Evolutionary conservation across 2,888 invertebrate species (phyloP).

Genomic region (Leucophenga montana): DNA sequence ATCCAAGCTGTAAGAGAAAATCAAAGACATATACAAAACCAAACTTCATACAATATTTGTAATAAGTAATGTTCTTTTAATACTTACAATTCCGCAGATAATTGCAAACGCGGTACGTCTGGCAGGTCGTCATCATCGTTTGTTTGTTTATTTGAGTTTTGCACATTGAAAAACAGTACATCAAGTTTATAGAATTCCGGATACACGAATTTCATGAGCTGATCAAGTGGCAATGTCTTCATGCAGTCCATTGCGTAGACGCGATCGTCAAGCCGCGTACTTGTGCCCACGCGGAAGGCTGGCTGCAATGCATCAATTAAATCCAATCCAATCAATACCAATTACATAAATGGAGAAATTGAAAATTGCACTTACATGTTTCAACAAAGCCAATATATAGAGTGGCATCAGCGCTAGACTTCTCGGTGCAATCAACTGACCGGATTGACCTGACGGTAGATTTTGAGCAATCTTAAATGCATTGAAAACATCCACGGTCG

Average conservation of each 20-base stretch:
- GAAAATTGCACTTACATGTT: conserved; percentile 80
- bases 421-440: conserved; percentile 83
- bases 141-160: conserved; percentile 57
- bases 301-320: conserved; percentile 74
- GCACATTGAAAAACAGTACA: conserved; percentile 76
- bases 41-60: not conserved
- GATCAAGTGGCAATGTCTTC: conserved; percentile 87
- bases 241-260: conserved; percentile 94
- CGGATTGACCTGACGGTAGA: conserved; percentile 76
- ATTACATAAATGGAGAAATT: not conserved
- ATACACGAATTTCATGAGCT: conserved; percentile 88
- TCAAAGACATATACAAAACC: not conserved
- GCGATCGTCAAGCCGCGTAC: conserved; percentile 93
- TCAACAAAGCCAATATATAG: conserved; percentile 90
- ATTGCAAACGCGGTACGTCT: conserved; percentile 85
- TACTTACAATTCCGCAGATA: conserved; percentile 83
- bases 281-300: conserved; percentile 91
- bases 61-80: no score
- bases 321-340: not conserved
- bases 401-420: conserved; percentile 89
- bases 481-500: conserved; percentile 89
- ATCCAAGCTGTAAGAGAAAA: conserved; percentile 76
- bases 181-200: conserved; percentile 94
- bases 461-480: conserved; percentile 82
- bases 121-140: conserved; percentile 71